Base-by-base conservation (phyloP, 2,113 vertebrate species). In the Takifugu flavidus region DNA sequence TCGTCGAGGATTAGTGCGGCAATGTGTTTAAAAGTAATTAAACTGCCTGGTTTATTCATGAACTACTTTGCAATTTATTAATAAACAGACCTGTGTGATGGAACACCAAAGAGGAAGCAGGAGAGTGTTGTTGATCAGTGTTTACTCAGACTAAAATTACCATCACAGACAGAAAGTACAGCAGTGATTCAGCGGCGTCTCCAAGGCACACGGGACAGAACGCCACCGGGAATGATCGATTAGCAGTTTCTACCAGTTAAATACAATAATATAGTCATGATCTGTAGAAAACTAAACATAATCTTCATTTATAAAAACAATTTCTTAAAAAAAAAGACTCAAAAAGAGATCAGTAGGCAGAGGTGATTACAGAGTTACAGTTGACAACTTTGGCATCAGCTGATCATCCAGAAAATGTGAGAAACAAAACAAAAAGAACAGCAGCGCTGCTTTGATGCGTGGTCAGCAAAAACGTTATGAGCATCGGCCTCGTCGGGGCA, bases 131-230 rank as follows among this genome's bases (percentile, higher is more conserved):
- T 61, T 55, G 56, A 56, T 39, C 27, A 8, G 6, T 56, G 63
- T 87, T 88, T 89, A 86, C 85, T 87, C 46, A 75, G 78, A 70
- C 43, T 63, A 70, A 60, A 76, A 73, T 12, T 29, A 28, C 67
- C 25, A 72, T 58, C 53, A 78, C 49, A 77, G 53, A 79, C 70
- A 80, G 56, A 72, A 75, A 34, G 76, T 77, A 79, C 83, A 88
- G 83, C 58, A 85, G 72, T 61, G 2, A 61, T 67, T 65, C 10
- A 39, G 60, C 65, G 55, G 55, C 5, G 25, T 56, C 58, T 62
- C 34, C 74, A 46, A 85, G 78, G 79, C 72, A 80, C 72, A 68
- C 27, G 42, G 55, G 51, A 65, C 63, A 68, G 69, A 62, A 14
- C 53, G 42, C 51, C 7, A 50, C 43, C 14, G 59, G 51, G 55